Percentiles rank a stretch among this genome's conserved stretches.
phyloP scores from a whole-genome alignment of 2,113 vertebrate species.

The Lophius piscatorius region DNA sequence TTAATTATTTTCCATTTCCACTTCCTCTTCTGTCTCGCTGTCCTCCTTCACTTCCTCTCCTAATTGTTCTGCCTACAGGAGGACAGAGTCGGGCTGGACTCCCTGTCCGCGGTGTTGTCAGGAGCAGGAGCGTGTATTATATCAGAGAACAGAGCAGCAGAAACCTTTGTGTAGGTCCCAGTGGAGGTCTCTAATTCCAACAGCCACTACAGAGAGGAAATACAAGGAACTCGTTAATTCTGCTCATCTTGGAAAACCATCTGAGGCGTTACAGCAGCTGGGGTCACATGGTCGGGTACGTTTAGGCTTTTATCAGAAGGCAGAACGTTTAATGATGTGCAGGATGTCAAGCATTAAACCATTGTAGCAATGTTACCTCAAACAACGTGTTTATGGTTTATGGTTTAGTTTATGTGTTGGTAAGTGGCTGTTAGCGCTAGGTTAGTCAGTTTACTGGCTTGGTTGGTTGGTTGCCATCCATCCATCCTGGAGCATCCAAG shows the following conservation, averaged over 20 bases:
- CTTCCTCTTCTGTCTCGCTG: slow-evolving; percentile 6
- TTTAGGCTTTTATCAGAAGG: slow-evolving; percentile 8
- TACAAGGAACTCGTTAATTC: slow-evolving; percentile 15
- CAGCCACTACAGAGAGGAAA: slow-evolving; percentile 29
- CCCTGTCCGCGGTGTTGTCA: slow-evolving; percentile 18
- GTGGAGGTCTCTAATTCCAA: slow-evolving; percentile 9
- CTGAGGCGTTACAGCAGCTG: slow-evolving; percentile 21
- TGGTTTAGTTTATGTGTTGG: too few relatives aligned
- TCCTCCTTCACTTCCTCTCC: slow-evolving; percentile 36
- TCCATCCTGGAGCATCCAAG: too few relatives aligned
- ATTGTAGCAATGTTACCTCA: too few relatives aligned
- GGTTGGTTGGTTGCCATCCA: too few relatives aligned
- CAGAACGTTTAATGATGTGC: neutral
- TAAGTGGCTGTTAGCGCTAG: too few relatives aligned
- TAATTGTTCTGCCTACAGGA: slow-evolving; percentile 44
- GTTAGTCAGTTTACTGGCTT: too few relatives aligned
- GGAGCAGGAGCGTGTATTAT: slow-evolving; percentile 21
- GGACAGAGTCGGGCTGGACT: slow-evolving; percentile 16
- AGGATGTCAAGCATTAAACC: neutral
- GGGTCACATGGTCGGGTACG: slow-evolving; percentile 14
- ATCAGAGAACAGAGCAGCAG: slow-evolving; percentile 10
- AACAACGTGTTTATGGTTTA: too few relatives aligned
- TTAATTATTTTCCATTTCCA: slow-evolving; percentile 25
- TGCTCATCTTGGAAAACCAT: slow-evolving; percentile 15
- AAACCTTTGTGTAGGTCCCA: slow-evolving; percentile 36